Conservation (phyloP, 2,797 vertebrate genomes). For the Trachops cirrhosus region DNA sequence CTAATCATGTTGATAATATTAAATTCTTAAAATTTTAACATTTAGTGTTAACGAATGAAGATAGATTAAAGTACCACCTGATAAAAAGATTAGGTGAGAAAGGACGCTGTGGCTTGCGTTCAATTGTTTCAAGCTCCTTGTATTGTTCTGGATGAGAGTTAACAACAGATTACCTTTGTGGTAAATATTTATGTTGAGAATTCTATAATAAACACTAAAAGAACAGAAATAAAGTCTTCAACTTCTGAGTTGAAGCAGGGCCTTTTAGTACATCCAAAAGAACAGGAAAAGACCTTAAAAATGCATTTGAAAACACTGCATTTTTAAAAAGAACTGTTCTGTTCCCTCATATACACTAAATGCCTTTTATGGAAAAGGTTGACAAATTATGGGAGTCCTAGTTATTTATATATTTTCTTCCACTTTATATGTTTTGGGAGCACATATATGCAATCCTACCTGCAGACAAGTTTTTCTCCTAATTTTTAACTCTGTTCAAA, state of each 20-base stretch:
- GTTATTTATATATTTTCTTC: background rate
- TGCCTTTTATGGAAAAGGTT: background rate
- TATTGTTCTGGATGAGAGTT: background rate
- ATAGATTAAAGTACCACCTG: background rate
- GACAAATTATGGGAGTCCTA: background rate
- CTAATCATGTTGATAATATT: background rate
- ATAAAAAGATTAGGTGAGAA: background rate
- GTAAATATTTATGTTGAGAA: background rate
- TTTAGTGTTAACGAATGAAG: background rate
- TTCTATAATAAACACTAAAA: background rate
- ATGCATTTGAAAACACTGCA: background rate
- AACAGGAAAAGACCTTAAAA: background rate
- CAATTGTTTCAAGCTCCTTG: background rate
- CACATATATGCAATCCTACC: background rate
- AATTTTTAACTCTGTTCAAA: conserved; percentile 32
- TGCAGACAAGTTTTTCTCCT: background rate
- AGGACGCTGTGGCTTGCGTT: background rate
- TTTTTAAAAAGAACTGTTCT: background rate
- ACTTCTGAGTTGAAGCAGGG: background rate
- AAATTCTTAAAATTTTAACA: background rate
- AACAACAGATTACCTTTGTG: background rate
- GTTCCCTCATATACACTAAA: background rate
- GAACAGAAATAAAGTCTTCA: background rate
- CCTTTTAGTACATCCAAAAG: background rate
- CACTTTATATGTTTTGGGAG: background rate